Evolutionary conservation across 1,140 invertebrate species (phyloP).

Genomic region (Drosophila repleta): DNA sequence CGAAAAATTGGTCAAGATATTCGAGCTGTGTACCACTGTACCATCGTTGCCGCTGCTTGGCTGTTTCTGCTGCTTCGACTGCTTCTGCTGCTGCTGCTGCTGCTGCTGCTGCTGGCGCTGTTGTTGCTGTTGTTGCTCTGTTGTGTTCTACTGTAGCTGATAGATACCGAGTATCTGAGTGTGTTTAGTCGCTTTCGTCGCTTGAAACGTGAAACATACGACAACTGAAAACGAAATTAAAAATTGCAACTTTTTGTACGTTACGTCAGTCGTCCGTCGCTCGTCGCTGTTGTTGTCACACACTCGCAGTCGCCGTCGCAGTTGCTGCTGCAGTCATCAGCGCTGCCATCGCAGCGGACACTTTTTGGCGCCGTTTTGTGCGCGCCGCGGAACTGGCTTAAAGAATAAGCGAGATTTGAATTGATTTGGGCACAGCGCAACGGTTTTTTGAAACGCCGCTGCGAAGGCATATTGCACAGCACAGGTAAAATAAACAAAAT

Average conservation of each 20-base stretch:
- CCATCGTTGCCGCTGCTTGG: slow-evolving; percentile 21
- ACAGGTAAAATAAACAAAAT: slow-evolving; percentile 55
- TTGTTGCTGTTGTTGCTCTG: slow-evolving; percentile 40
- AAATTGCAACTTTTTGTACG: slow-evolving; percentile 73
- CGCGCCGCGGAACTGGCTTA: slow-evolving; percentile 24
- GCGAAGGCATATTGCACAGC: slow-evolving; percentile 7
- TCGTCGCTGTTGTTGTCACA: slow-evolving; percentile 31
- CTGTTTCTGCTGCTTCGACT: slow-evolving; percentile 8
- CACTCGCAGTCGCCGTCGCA: slow-evolving; percentile 2
- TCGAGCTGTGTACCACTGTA: slow-evolving; percentile 10
- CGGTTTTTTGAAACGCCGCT: slow-evolving; percentile 43
- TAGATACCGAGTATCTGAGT: slow-evolving; percentile 74
- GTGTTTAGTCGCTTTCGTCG: slow-evolving; percentile 79
- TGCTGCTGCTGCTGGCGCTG: slow-evolving; percentile 29
- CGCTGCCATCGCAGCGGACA: slow-evolving; percentile 31
- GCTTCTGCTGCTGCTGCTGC: slow-evolving; percentile 30
- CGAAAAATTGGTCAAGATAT: not conserved
- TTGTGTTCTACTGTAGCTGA: slow-evolving; percentile 72
- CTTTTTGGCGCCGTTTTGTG: slow-evolving; percentile 74
- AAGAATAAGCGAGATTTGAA: slow-evolving; percentile 43
- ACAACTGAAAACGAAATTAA: slow-evolving; percentile 67
- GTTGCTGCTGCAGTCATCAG: slow-evolving; percentile 2
- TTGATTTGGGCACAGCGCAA: slow-evolving; percentile 25
- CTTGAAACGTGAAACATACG: slow-evolving; percentile 81
- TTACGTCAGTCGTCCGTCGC: slow-evolving; percentile 70